Evolutionary conservation across 2,797 vertebrate genomes (phyloP).

Genomic region (Gephyroberyx darwinii): DNA sequence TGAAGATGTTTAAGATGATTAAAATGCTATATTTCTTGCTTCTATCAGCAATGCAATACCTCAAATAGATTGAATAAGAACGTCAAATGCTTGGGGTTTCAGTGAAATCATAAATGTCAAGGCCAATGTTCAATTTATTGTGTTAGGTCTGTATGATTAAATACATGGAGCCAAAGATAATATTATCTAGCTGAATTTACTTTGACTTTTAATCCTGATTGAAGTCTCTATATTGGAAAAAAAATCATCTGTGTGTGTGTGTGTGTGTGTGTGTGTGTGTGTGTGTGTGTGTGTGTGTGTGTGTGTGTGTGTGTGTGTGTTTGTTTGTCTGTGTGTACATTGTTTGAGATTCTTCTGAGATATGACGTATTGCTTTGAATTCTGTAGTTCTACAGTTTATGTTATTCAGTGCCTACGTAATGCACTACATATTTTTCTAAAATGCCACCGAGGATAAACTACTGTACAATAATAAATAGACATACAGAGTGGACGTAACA

Average conservation of each 20-base stretch:
- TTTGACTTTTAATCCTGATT: slow-evolving; percentile 16
- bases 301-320: not conserved
- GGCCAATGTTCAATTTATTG: slow-evolving; percentile 45
- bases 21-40: slow-evolving; percentile 14
- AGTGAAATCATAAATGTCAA: slow-evolving; percentile 63
- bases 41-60: slow-evolving; percentile 17
- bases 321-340: not conserved
- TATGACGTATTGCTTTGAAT: not conserved
- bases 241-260: not conserved
- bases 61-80: slow-evolving; percentile 28
- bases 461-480: slow-evolving; percentile 11
- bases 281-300: not conserved
- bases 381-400: slow-evolving; percentile 5
- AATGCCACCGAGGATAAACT: not conserved
- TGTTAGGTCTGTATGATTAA: slow-evolving; percentile 51
- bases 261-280: slow-evolving; percentile 2
- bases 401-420: not conserved
- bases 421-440: slow-evolving; percentile 5
- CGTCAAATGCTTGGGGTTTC: slow-evolving; percentile 30
- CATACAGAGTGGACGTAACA: not conserved
- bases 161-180: slow-evolving; percentile 46
- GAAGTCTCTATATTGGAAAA: slow-evolving; percentile 37
- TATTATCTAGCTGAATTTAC: slow-evolving; percentile 30
- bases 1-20: slow-evolving; percentile 21
- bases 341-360: slow-evolving; percentile 1